phyloP scores from a whole-genome alignment of 2,113 vertebrate species.

The Rana temporaria region DNA sequence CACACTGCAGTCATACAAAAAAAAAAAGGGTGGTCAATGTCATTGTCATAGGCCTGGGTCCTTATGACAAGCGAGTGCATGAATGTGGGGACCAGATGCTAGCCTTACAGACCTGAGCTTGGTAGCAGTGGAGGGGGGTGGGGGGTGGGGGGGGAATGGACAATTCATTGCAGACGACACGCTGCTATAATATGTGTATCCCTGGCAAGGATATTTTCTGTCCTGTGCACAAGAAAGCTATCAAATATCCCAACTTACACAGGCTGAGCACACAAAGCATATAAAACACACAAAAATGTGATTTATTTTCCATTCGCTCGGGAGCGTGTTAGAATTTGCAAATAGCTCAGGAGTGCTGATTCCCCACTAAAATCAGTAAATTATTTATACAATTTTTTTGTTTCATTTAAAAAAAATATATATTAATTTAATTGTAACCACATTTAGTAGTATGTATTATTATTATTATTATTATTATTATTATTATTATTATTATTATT shows the following conservation, averaged over 20 bases:
- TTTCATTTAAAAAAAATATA: no score
- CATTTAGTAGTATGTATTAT: no score
- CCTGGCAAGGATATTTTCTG: background rate
- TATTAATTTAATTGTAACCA: no score
- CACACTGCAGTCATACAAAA: background rate
- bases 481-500: no score
- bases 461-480: no score
- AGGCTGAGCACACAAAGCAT: slow-evolving; percentile 3
- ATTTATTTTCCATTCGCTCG: slow-evolving; percentile 35
- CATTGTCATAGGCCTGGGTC: background rate
- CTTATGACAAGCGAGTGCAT: background rate
- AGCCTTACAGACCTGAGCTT: slow-evolving; percentile 19
- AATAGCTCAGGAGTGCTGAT: background rate
- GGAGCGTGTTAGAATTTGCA: slow-evolving; percentile 13
- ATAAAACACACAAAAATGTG: slow-evolving; percentile 11
- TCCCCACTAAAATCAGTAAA: no score
- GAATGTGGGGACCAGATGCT: slow-evolving; percentile 20
- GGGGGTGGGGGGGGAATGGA: background rate
- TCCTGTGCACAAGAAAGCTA: slow-evolving; percentile 24
- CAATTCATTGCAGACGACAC: background rate
- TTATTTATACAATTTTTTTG: no score
- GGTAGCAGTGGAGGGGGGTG: background rate
- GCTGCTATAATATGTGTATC: background rate
- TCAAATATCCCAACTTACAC: slow-evolving; percentile 14
- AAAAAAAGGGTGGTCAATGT: background rate